phyloP scores from a whole-genome alignment of 2,888 invertebrate species.

The Idaea biselata region DNA sequence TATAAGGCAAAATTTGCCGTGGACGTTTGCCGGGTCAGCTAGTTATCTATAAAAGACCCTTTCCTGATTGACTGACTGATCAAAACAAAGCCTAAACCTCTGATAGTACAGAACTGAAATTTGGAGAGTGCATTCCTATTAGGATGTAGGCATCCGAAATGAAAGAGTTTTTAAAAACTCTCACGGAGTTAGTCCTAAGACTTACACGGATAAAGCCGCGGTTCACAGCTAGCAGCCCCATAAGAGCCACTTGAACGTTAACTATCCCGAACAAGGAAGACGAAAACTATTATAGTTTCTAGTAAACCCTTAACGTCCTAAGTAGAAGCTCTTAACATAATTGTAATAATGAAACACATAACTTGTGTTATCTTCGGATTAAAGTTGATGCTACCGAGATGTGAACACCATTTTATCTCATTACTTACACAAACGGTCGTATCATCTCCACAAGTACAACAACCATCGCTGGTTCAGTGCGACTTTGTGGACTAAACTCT shows the following conservation, averaged over 20 bases:
- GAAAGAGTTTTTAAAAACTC: too few relatives aligned
- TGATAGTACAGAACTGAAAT: too few relatives aligned
- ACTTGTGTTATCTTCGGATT: not conserved
- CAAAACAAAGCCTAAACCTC: too few relatives aligned
- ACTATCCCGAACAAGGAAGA: not conserved
- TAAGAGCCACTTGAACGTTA: not conserved
- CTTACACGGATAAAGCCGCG: too few relatives aligned
- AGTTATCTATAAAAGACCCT: too few relatives aligned
- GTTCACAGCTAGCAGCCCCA: too few relatives aligned
- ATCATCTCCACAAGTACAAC: not conserved
- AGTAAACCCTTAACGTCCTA: not conserved
- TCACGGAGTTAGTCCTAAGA: too few relatives aligned
- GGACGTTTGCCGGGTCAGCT: too few relatives aligned
- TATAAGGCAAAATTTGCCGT: too few relatives aligned
- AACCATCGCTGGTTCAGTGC: not conserved
- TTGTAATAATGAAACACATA: not conserved
- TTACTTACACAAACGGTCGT: not conserved
- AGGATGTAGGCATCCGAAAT: too few relatives aligned
- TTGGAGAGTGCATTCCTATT: too few relatives aligned
- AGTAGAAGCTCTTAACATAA: not conserved
- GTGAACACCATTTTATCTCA: slow-evolving; percentile 15
- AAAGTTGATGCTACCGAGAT: slow-evolving; percentile 24
- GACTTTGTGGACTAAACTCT: not conserved
- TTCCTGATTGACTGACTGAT: too few relatives aligned
- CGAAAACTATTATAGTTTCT: not conserved